Evolutionary conservation across 2,113 vertebrate species (phyloP).

Genomic region (Sitta europaea): DNA sequence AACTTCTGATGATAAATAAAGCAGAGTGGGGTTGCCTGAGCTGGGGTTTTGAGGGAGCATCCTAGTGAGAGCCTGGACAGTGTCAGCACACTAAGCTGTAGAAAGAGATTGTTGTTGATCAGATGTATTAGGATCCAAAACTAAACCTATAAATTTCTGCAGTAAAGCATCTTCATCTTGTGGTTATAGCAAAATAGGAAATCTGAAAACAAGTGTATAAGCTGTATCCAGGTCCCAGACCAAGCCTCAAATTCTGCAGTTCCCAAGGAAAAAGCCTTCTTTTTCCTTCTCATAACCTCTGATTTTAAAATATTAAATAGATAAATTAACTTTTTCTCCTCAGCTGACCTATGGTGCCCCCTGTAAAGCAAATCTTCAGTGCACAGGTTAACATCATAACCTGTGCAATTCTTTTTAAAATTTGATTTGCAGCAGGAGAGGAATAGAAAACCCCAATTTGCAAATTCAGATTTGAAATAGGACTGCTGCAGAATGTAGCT

Average conservation of each 20-base stretch:
- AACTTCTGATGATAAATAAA: not conserved
- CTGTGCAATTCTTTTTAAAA: not conserved
- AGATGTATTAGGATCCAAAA: not conserved
- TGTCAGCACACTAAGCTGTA: not conserved
- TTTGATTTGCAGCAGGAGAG: not conserved
- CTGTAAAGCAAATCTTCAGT: not conserved
- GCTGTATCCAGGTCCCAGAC: not conserved
- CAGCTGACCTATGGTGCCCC: accelerated
- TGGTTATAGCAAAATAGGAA: not conserved
- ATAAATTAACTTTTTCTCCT: not conserved
- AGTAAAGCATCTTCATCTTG: not conserved
- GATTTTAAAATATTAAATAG: not conserved
- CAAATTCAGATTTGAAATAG: not conserved
- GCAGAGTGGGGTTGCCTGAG: not conserved
- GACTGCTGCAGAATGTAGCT: not conserved
- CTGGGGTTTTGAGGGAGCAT: not conserved
- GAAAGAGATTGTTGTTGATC: not conserved
- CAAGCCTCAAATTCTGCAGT: accelerated
- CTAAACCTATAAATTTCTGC: not conserved
- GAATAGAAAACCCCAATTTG: not conserved
- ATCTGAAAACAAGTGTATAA: not conserved
- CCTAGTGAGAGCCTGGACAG: not conserved
- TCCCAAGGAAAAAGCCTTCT: accelerated
- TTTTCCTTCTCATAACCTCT: not conserved
- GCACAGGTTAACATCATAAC: not conserved